phyloP scores from a whole-genome alignment of 2,113 vertebrate genomes.

The Stegastes partitus region DNA sequence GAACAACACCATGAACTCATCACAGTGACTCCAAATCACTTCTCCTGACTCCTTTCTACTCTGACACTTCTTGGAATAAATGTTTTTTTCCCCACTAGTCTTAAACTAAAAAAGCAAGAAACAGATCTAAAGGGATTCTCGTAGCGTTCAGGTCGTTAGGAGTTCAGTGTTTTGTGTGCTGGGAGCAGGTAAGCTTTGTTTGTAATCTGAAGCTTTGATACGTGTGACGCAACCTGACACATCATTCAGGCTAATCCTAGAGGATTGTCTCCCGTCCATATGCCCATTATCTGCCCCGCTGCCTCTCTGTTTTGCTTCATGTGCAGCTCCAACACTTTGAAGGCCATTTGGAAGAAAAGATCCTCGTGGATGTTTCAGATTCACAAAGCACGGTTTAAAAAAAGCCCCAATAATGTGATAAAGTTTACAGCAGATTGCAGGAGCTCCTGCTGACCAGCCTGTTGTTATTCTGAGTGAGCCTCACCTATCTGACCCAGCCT shows the following conservation, averaged over 20 bases:
- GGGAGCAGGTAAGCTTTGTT: constrained; percentile 69
- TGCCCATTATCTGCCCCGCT: constrained; percentile 70
- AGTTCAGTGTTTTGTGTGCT: constrained; percentile 36
- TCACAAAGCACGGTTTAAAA: neutral
- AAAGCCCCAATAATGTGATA: neutral
- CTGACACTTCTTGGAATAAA: neutral
- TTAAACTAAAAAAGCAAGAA: neutral
- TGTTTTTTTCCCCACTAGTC: neutral
- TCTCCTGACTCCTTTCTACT: constrained; percentile 3
- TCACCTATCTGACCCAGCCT: constrained; percentile 91
- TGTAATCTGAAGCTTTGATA: constrained; percentile 75
- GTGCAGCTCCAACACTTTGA: neutral
- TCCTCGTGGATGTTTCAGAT: neutral
- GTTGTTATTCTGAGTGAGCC: constrained; percentile 33
- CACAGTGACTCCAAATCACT: neutral
- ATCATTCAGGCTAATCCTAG: constrained; percentile 80
- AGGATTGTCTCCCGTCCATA: constrained; percentile 85
- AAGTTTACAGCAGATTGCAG: neutral
- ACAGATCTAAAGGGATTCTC: neutral
- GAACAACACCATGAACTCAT: neutral
- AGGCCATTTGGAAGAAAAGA: neutral
- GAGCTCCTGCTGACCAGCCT: neutral
- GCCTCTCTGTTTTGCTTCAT: constrained; percentile 14
- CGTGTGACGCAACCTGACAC: constrained; percentile 72
- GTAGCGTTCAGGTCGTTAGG: neutral